Evolutionary conservation across 2,113 vertebrate species (phyloP).

Genomic region (Australoheros scitulus): DNA sequence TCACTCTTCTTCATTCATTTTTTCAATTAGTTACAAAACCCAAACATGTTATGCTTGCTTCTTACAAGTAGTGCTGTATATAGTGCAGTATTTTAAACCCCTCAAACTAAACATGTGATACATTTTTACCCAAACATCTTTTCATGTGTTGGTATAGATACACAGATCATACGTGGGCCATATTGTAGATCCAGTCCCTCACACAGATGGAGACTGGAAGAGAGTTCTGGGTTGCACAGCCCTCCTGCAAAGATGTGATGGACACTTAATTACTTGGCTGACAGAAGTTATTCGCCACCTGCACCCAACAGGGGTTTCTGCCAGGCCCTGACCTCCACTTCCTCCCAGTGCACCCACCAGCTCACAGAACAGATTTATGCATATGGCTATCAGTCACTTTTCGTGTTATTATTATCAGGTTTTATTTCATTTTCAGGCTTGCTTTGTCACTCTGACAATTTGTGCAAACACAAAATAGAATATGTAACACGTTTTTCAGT

Average conservation of each 20-base stretch:
- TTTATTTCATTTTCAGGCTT: conserved; percentile 17
- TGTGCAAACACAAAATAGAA: not conserved
- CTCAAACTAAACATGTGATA: not conserved
- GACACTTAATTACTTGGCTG: conserved; percentile 82
- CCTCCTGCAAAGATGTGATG: conserved; percentile 74
- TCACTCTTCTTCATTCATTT: not conserved
- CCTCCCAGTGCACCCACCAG: conserved; percentile 54
- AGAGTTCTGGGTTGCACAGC: conserved; percentile 62
- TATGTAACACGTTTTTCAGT: not conserved
- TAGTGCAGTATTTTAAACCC: not conserved
- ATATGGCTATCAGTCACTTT: conserved; percentile 55
- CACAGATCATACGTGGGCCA: conserved; percentile 51
- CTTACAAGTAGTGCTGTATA: not conserved
- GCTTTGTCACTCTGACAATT: not conserved
- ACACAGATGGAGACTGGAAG: conserved; percentile 74
- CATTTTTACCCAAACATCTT: not conserved
- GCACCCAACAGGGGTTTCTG: conserved; percentile 73
- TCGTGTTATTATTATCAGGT: conserved; percentile 22
- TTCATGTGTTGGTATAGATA: conserved; percentile 11
- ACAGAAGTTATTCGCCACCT: conserved; percentile 76
- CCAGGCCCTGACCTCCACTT: conserved; percentile 74
- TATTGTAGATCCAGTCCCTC: conserved; percentile 59
- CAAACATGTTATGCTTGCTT: not conserved
- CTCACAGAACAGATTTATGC: conserved; percentile 58
- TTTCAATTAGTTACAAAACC: not conserved